Evolutionary conservation across 2,888 invertebrate genomes (phyloP).

Genomic region (Hirtodrosophila confusa): DNA sequence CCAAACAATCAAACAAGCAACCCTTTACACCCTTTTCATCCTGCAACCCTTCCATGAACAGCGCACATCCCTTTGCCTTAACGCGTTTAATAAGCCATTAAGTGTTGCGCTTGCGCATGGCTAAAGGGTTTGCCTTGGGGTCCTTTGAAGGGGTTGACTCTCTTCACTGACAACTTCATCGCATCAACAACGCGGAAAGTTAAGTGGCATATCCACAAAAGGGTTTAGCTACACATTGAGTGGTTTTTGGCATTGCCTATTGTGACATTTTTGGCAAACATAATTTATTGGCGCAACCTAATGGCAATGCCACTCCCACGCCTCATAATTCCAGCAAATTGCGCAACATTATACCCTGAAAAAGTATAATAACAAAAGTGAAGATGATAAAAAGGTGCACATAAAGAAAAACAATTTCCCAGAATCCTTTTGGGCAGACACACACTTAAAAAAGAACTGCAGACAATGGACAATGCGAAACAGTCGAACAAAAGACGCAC

Average conservation of each 20-base stretch:
- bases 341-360: constrained; percentile 47
- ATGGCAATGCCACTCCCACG: constrained; percentile 39
- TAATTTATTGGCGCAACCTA: constrained; percentile 13
- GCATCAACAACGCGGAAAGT: constrained; percentile 35
- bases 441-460: constrained; percentile 24
- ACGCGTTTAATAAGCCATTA: constrained; percentile 72
- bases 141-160: constrained; percentile 40
- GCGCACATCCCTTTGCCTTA: constrained; percentile 25
- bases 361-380: constrained; percentile 10
- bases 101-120: constrained; percentile 43
- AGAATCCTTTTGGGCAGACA: constrained; percentile 45
- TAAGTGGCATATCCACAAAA: constrained; percentile 56
- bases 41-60: constrained; percentile 20
- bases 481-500: constrained; percentile 43
- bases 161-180: constrained; percentile 48
- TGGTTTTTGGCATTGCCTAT: constrained; percentile 33
- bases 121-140: constrained; percentile 41
- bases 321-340: constrained; percentile 48
- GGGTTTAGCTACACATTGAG: constrained; percentile 49
- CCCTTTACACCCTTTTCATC: constrained; percentile 51
- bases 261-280: constrained; percentile 36
- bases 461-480: constrained; percentile 34
- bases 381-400: constrained; percentile 30
- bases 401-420: constrained; percentile 55
- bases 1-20: constrained; percentile 47